A percentile compares a stretch with the other conserved stretches of the same genome.
Evolutionary conservation across 2,888 invertebrate genomes (phyloP).

Genomic region (Protodeltote pygarga): DNA sequence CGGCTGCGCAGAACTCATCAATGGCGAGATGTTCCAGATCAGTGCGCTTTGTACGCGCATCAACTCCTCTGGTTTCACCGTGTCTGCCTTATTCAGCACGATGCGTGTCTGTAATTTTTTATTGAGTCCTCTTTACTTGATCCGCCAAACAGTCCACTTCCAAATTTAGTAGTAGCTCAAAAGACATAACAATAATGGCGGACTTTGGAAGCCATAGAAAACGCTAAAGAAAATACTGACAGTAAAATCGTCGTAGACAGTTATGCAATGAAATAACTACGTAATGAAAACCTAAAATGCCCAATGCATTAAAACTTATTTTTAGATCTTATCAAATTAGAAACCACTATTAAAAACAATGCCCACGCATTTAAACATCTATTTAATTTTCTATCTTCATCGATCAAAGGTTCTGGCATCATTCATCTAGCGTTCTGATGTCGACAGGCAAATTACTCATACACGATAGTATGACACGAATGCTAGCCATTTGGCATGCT

Average conservation of each 20-base stretch:
- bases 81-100: conserved; percentile 97
- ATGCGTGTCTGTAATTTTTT: conserved; percentile 97
- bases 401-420: conserved; percentile 20
- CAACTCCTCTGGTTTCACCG: conserved; percentile 96
- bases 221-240: too few species aligned
- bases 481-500: conserved; percentile 11
- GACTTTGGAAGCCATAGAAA: too few species aligned
- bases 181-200: too few species aligned
- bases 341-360: conserved; percentile 1
- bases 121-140: too few species aligned
- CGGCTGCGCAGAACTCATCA: conserved; percentile 97
- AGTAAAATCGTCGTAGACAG: background rate
- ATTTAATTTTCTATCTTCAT: conserved; percentile 21
- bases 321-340: conserved; percentile 5
- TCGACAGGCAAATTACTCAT: conserved; percentile 6
- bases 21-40: conserved; percentile 98
- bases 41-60: conserved; percentile 97
- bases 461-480: conserved; percentile 3
- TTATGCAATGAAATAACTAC: too few species aligned
- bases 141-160: too few species aligned
- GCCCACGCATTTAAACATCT: conserved; percentile 2
- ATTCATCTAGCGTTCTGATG: conserved; percentile 3
- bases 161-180: too few species aligned
- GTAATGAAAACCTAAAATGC: too few species aligned
- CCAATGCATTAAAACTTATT: conserved; percentile 3